Conservation (phyloP, 2,113 vertebrate genomes). For the Dicrurus megarhynchus region DNA sequence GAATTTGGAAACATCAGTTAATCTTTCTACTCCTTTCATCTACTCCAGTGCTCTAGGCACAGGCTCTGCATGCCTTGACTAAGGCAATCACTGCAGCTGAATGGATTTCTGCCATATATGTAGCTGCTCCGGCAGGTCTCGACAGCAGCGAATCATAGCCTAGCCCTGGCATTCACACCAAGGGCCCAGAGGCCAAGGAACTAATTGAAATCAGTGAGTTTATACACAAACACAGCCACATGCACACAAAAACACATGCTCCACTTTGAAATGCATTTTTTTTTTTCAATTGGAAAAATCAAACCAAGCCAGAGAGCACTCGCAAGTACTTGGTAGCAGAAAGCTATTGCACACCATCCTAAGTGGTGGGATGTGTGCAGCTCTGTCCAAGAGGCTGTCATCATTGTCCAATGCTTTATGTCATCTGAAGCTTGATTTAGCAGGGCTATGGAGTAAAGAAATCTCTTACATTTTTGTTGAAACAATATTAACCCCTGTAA, state of each 20-base stretch:
- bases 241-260: not conserved
- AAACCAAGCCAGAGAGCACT: not conserved
- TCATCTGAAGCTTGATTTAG: not conserved
- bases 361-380: not conserved
- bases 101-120: not conserved
- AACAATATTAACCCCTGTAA: not conserved
- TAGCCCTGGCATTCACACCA: not conserved
- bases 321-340: not conserved
- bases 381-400: not conserved
- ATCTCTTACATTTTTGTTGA: not conserved
- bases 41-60: not conserved
- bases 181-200: not conserved
- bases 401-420: not conserved
- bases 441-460: not conserved
- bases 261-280: not conserved
- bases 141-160: not conserved
- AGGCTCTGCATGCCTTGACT: not conserved
- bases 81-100: not conserved
- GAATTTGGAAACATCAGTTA: not conserved
- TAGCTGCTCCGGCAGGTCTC: not conserved
- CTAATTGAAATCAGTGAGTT: not conserved
- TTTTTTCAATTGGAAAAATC: not conserved
- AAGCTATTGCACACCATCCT: not conserved
- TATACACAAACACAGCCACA: not conserved
- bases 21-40: not conserved